phyloP scores from a whole-genome alignment of 2,888 invertebrate genomes.

The Elgonia sp. region DNA sequence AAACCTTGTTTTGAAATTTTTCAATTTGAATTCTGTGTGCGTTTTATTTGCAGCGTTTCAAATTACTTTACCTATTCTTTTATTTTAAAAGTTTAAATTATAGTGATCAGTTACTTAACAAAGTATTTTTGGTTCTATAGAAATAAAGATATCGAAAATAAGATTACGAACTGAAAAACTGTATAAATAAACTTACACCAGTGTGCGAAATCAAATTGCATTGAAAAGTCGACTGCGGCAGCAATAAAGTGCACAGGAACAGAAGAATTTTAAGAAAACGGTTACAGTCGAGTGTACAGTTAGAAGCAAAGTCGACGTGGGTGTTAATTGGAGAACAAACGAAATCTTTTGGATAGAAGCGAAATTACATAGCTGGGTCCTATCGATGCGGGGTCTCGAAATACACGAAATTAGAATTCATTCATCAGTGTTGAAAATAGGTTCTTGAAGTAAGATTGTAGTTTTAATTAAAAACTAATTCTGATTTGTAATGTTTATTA shows the following conservation, averaged over 20 bases:
- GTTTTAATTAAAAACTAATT: not conserved
- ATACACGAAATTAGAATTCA: conserved; percentile 17
- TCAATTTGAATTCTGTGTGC: no score
- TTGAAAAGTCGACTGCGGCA: conserved; percentile 26
- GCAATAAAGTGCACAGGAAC: conserved; percentile 25
- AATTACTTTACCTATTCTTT: no score
- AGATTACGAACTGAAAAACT: not conserved
- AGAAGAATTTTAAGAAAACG: conserved; percentile 51
- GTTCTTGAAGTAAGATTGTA: conserved; percentile 15
- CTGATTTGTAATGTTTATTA: not conserved
- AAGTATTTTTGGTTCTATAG: no score
- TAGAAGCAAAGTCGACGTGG: conserved; percentile 50
- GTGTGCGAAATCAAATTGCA: conserved; percentile 11
- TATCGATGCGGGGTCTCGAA: conserved; percentile 14
- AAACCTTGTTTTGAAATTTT: no score
- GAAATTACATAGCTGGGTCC: conserved; percentile 37
- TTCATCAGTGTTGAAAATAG: not conserved
- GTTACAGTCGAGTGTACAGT: conserved; percentile 65
- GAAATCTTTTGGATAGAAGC: conserved; percentile 74
- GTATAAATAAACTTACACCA: conserved; percentile 42
- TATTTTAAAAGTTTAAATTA: no score
- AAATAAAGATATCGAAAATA: no score
- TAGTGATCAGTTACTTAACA: no score
- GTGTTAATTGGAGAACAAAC: conserved; percentile 80
- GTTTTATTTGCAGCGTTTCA: no score